These are phyloP conservation scores for Cheilinus undulatus DNA, from an alignment of 2,113 vertebrate species.

Conservation along the genomic window DNA sequence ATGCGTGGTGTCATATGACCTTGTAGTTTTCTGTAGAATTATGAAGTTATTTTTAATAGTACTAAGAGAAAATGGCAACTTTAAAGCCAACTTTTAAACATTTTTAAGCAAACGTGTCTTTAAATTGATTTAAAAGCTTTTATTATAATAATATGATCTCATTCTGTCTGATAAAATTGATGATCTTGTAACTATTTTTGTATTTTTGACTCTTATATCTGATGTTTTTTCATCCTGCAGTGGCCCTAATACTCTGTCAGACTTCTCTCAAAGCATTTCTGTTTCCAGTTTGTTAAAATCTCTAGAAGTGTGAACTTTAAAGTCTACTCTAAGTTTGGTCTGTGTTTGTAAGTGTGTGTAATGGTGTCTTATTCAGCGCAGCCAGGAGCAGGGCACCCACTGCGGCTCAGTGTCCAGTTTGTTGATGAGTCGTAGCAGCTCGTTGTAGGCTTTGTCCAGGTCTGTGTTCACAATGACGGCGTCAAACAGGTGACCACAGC, in stretches of 20 bases:
- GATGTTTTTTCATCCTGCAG: too few relatives aligned
- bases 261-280: neutral
- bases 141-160: too few relatives aligned
- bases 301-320: neutral
- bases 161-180: too few relatives aligned
- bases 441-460: conserved; percentile 93
- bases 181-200: too few relatives aligned
- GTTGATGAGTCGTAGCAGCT: conserved; percentile 95
- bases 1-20: too few relatives aligned
- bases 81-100: too few relatives aligned
- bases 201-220: too few relatives aligned
- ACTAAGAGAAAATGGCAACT: too few relatives aligned
- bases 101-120: neutral
- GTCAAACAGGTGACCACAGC: conserved; percentile 96
- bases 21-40: too few relatives aligned
- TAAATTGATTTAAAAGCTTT: neutral
- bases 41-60: too few relatives aligned
- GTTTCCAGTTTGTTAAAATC: conserved; percentile 18
- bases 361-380: conserved; percentile 80
- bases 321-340: neutral
- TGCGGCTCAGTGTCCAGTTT: conserved; percentile 99
- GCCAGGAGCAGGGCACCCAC: conserved; percentile 97
- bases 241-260: neutral
- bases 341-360: conserved; percentile 10
- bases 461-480: conserved; percentile 95